phyloP scores from a whole-genome alignment of 2,888 invertebrate species.

The Ornithoptera priamus region DNA sequence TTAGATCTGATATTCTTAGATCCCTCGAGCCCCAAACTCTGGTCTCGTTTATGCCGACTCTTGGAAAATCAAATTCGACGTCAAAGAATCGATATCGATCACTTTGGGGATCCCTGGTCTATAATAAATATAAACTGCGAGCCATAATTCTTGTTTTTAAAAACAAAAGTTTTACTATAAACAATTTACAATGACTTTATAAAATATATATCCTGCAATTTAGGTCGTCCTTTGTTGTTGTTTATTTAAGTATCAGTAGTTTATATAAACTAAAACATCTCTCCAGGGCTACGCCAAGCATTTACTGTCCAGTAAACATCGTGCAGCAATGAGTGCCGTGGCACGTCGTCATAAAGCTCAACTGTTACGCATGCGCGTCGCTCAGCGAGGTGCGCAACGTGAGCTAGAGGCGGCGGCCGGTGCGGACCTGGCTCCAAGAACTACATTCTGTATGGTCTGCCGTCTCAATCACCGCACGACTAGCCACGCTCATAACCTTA shows the following conservation, averaged over 20 bases:
- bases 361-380: conserved; percentile 87
- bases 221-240: no score
- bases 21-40: no score
- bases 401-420: conserved; percentile 86
- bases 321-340: conserved; percentile 86
- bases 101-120: no score
- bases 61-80: no score
- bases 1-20: no score
- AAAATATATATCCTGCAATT: no score
- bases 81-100: no score
- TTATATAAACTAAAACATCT: conserved; percentile 5
- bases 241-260: conserved; percentile 6
- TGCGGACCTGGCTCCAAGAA: conserved; percentile 80
- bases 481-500: conserved; percentile 88
- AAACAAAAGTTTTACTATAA: no score
- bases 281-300: conserved; percentile 86
- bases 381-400: conserved; percentile 89
- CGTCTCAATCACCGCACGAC: conserved; percentile 88
- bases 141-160: no score
- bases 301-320: conserved; percentile 85
- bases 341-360: conserved; percentile 87
- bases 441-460: conserved; percentile 87
- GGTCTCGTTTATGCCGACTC: no score
- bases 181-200: no score
- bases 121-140: no score